These are phyloP conservation scores for Torymus tubicola DNA, from an alignment of 2,888 invertebrate species.

Conservation along the genomic window DNA sequence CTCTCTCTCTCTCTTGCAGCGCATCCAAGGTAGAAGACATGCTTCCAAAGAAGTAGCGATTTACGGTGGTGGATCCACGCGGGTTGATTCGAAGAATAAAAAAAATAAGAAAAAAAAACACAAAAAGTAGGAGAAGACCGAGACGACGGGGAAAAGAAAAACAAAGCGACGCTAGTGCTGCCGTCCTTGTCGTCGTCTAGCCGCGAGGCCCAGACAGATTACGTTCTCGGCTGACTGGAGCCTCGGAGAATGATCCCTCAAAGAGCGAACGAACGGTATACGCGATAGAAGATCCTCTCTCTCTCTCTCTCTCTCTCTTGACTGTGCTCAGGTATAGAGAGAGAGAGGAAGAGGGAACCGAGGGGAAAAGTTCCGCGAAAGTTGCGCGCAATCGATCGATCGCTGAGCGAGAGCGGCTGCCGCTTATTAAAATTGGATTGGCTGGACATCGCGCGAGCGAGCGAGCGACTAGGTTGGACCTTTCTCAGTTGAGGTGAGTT, in stretches of 20 bases:
- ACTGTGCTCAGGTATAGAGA: no score
- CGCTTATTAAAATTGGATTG: conserved; percentile 44
- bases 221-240: conserved; percentile 49
- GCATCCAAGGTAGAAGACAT: not conserved
- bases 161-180: no score
- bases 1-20: no score
- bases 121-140: conserved; percentile 14
- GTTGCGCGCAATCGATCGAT: conserved; percentile 15
- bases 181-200: conserved; percentile 59
- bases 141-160: conserved; percentile 22
- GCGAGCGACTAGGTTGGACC: not conserved
- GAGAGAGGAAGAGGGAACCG: no score
- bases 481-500: not conserved
- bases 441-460: not conserved
- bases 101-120: conserved; percentile 9
- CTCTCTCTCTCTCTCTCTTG: no score
- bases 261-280: conserved; percentile 8
- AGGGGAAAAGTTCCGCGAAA: conserved; percentile 4
- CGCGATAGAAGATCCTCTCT: no score
- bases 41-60: conserved; percentile 46
- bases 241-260: conserved; percentile 48
- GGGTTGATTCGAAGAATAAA: conserved; percentile 45
- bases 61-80: conserved; percentile 29
- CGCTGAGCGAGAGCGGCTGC: not conserved
- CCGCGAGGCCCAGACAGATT: conserved; percentile 64